Conservation (phyloP, 2,113 vertebrate species). For the Eretmochelys imbricata region DNA sequence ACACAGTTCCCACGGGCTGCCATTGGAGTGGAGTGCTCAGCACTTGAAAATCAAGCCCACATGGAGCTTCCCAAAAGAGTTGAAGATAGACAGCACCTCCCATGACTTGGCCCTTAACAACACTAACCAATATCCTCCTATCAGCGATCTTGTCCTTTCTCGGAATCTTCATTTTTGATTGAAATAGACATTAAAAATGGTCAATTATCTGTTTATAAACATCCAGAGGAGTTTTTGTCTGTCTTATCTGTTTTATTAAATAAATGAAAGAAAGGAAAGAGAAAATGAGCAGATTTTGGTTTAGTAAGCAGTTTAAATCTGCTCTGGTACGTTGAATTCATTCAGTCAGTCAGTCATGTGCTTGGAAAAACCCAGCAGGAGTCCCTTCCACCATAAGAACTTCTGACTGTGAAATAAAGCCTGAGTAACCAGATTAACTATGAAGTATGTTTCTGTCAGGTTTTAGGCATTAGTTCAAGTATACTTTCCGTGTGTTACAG, state of each 20-base stretch:
- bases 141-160: constrained; percentile 30
- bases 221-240: constrained; percentile 61
- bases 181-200: constrained; percentile 37
- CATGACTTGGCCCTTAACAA: neutral
- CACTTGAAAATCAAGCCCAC: neutral
- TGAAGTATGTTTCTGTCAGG: constrained; percentile 76
- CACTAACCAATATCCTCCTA: neutral
- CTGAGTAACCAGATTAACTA: constrained; percentile 79
- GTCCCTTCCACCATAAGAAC: constrained; percentile 76
- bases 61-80: neutral
- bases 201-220: constrained; percentile 62
- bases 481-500: constrained; percentile 27
- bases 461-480: constrained; percentile 73
- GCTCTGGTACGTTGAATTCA: constrained; percentile 76
- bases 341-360: constrained; percentile 79
- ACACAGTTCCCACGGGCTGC: neutral
- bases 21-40: neutral
- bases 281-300: constrained; percentile 80
- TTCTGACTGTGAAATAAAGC: constrained; percentile 83
- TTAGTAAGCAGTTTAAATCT: constrained; percentile 81
- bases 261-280: constrained; percentile 60
- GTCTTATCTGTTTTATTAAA: constrained; percentile 62
- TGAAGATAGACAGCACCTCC: neutral
- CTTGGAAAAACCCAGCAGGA: constrained; percentile 78
- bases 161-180: neutral